Conservation (phyloP, 2,888 invertebrate genomes). For the Xestobium rufovillosum region DNA sequence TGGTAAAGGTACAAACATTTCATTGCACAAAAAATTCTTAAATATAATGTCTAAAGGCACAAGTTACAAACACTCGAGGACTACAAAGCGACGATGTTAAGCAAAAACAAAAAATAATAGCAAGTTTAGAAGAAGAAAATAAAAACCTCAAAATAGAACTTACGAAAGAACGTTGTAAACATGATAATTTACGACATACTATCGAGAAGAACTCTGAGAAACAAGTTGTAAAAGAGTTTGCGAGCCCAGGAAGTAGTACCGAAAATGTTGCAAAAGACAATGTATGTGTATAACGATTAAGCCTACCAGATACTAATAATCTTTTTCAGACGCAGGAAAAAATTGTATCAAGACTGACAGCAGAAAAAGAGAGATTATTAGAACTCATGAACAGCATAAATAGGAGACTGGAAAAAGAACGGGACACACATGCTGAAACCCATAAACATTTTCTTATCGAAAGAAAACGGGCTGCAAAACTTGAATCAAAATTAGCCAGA, state of each 20-base stretch:
- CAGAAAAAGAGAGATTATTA: constrained; percentile 53
- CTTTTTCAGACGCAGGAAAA: no score
- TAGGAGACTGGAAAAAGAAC: constrained; percentile 50
- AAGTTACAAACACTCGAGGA: constrained; percentile 47
- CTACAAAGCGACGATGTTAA: constrained; percentile 45
- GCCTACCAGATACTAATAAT: no score
- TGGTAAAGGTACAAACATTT: no score
- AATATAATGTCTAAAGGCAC: constrained; percentile 40
- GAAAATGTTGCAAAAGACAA: no score
- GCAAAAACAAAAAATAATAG: constrained; percentile 46
- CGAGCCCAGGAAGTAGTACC: no score
- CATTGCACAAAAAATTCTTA: constrained; percentile 1
- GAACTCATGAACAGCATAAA: constrained; percentile 52
- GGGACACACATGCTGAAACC: constrained; percentile 35
- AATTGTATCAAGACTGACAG: constrained; percentile 48
- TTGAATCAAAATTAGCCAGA: constrained; percentile 50
- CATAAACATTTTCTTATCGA: constrained; percentile 41
- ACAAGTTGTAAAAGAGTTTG: no score
- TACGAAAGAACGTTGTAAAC: constrained; percentile 46
- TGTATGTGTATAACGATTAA: no score
- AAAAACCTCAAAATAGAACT: constrained; percentile 34
- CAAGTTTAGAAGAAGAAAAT: constrained; percentile 39
- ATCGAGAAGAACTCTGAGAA: no score
- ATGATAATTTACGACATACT: constrained; percentile 45
- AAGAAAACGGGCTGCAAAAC: constrained; percentile 50